phyloP scores from a whole-genome alignment of 1,140 invertebrate species.

The Scaptomyza montana region DNA sequence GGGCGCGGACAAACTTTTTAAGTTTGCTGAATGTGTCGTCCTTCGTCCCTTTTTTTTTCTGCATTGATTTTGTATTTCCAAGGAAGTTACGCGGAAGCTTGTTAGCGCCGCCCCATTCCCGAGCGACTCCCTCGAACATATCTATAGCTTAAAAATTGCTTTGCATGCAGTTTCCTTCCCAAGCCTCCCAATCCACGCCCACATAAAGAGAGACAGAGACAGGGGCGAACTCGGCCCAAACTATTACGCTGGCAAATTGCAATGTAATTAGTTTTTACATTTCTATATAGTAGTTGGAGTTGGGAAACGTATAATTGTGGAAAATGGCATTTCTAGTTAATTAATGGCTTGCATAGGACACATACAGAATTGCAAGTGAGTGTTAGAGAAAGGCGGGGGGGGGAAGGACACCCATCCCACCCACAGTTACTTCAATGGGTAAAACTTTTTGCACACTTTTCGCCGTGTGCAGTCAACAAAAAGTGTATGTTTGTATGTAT shows the following conservation, averaged over 20 bases:
- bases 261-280: slow-evolving; percentile 83
- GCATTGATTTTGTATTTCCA: slow-evolving; percentile 80
- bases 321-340: slow-evolving; percentile 82
- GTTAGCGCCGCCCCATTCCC: slow-evolving; percentile 51
- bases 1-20: slow-evolving; percentile 63
- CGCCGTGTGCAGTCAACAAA: slow-evolving; percentile 58
- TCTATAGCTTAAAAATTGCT: slow-evolving; percentile 60
- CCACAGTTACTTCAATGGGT: slow-evolving; percentile 1
- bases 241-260: slow-evolving; percentile 81
- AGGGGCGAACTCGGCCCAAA: slow-evolving; percentile 36
- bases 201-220: slow-evolving; percentile 23
- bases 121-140: neutral
- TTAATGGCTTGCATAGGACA: slow-evolving; percentile 64
- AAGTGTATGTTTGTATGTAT: slow-evolving; percentile 25
- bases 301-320: slow-evolving; percentile 77
- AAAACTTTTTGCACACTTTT: slow-evolving; percentile 65
- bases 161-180: slow-evolving; percentile 70
- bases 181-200: slow-evolving; percentile 3
- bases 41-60: slow-evolving; percentile 37
- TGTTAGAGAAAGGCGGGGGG: neutral
- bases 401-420: too few relatives aligned
- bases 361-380: neutral
- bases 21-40: slow-evolving; percentile 71
- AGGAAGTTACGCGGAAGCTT: slow-evolving; percentile 78
- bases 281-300: slow-evolving; percentile 69